These are phyloP conservation scores for Protophormia terraenovae DNA, from an alignment of 2,888 invertebrate species.

Conservation along the genomic window DNA sequence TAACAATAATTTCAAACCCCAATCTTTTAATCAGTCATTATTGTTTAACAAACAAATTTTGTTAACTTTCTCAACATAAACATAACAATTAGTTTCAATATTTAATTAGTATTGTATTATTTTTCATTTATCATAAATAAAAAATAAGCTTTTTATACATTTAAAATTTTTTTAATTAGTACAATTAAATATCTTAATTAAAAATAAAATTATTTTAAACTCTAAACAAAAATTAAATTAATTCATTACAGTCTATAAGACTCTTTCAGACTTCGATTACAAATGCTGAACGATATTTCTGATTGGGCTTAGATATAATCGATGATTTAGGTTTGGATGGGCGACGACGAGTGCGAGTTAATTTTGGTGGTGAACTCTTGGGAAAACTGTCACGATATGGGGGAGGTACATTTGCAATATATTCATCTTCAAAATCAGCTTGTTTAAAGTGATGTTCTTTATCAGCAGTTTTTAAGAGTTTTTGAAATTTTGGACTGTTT, in stretches of 20 bases:
- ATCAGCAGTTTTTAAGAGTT: constrained; percentile 73
- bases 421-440: constrained; percentile 72
- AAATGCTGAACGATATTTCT: constrained; percentile 77
- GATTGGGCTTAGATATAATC: constrained; percentile 71
- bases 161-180: constrained; percentile 3
- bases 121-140: not conserved
- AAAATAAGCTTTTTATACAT: no score
- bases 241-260: constrained; percentile 4
- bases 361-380: constrained; percentile 48
- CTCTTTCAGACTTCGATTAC: constrained; percentile 71
- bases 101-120: not conserved
- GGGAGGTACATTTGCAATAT: constrained; percentile 70
- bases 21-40: no score
- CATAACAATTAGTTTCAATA: no score
- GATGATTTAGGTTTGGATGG: constrained; percentile 72
- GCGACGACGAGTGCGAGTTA: constrained; percentile 72
- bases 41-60: no score
- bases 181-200: constrained; percentile 21
- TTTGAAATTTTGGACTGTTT: constrained; percentile 76
- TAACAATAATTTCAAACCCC: no score
- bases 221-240: constrained; percentile 25
- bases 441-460: constrained; percentile 74
- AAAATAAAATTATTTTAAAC: constrained; percentile 10
- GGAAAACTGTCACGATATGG: constrained; percentile 70
- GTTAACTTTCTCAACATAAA: no score